These are phyloP conservation scores for Trypoxylon attenuatum DNA, from an alignment of 2,888 invertebrate species.

Conservation along the genomic window DNA sequence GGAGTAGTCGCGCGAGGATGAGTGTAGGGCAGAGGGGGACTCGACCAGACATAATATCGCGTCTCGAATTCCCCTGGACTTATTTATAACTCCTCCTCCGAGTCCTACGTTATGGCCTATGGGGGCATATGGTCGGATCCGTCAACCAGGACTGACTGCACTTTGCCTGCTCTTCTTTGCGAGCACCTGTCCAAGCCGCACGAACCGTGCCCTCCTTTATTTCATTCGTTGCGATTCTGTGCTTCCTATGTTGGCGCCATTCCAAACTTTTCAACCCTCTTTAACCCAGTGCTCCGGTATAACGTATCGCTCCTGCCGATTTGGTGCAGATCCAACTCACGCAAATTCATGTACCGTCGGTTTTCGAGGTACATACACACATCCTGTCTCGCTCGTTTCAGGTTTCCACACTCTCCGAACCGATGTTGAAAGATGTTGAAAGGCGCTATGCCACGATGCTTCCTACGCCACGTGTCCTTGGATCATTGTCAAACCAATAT, in stretches of 20 bases:
- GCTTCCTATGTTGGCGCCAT: conserved; percentile 28
- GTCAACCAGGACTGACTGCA: conserved; percentile 15
- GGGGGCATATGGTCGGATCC: conserved; percentile 30
- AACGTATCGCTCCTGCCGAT: conserved; percentile 18
- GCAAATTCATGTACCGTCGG: conserved; percentile 17
- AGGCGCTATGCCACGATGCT: neutral
- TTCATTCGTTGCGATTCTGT: neutral
- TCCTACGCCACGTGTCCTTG: conserved; percentile 2
- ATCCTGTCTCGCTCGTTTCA: conserved; percentile 2
- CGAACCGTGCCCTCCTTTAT: conserved; percentile 3
- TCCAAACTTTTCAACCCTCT: conserved; percentile 27
- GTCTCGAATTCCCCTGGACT: conserved; percentile 39
- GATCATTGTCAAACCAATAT: conserved; percentile 4
- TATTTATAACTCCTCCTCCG: conserved; percentile 36
- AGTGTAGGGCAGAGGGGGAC: conserved; percentile 34
- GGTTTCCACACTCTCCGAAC: conserved; percentile 9
- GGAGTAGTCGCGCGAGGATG: conserved; percentile 7
- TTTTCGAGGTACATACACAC: conserved; percentile 1
- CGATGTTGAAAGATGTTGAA: neutral
- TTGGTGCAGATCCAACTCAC: conserved; percentile 32
- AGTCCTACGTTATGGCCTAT: conserved; percentile 5
- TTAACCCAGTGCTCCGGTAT: conserved; percentile 6
- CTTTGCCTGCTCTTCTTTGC: neutral
- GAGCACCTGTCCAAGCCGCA: conserved; percentile 41
- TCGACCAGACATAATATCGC: conserved; percentile 43